Base-by-base conservation (phyloP, 2,888 invertebrate genomes). In the Aleiodes testaceus region DNA sequence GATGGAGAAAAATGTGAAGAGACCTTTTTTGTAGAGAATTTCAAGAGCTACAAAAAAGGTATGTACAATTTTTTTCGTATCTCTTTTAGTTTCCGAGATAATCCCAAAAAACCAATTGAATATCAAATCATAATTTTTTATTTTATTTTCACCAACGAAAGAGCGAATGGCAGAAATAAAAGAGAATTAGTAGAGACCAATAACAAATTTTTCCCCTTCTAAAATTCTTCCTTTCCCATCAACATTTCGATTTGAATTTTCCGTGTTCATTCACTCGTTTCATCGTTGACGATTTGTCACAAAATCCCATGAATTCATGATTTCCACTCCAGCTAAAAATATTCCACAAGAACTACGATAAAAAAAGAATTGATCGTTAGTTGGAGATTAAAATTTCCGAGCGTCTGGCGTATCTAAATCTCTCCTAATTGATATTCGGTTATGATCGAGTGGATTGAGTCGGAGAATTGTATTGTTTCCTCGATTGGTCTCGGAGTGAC, bases 381-480 rank as follows among this genome's bases (percentile, higher is more conserved):
- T 45, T 22, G 18, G 12, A 22, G 44, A 63, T 63, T 63, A 63
- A 63, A 45, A 63, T 18, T 22, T 22, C 22, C 47, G 11, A 42
- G 18, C 22, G 63, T 63, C 63, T 63, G 63, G 45, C 18, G 22
- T 45, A 45, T 45, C 7, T 45, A 63, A 36, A 36, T 22, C 47
- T 44, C 63, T n/a, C 18, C 63, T 63, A 45, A 45, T 63, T 63
- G 44, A 63, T 63, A 63, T 63, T 63, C 63, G 11, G 63, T 45
- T 63, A 63, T 63, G 12, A 59, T 59, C 36, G 53, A 53, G 36
- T 9, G 7, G 36, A n/a, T 7, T 6, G 36, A 49, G 12, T 7
- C 7, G 14, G 49, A 14, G 49, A 49, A 49, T 3, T 26, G 53
- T 53, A 53, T 53, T 53, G 53, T 53, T 53, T 53, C 26, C 53